These are phyloP conservation scores for Sympetrum striolatum DNA, from an alignment of 2,888 invertebrate species.

Conservation along the genomic window DNA sequence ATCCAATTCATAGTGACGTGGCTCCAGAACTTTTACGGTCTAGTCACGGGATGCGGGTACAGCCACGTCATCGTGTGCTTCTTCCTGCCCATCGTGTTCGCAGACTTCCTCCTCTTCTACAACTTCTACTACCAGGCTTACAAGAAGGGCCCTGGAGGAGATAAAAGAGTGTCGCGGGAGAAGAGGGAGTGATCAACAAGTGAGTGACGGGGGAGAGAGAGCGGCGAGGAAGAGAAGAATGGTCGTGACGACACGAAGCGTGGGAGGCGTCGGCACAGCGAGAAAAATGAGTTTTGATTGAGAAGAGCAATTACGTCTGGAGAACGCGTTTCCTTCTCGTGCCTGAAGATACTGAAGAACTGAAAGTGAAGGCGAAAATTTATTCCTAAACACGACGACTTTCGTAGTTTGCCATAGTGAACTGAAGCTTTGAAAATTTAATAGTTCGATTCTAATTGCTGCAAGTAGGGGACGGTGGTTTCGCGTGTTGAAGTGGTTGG, in stretches of 20 bases:
- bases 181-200: neutral
- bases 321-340: too few species aligned
- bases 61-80: neutral
- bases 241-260: neutral
- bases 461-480: too few species aligned
- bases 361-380: too few species aligned
- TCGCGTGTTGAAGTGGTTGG: too few species aligned
- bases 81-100: neutral
- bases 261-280: too few species aligned
- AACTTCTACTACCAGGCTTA: conserved; percentile 18
- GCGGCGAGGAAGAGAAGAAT: neutral
- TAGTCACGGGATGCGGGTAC: neutral
- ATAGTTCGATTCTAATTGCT: too few species aligned
- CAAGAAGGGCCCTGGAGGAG: neutral
- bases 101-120: neutral
- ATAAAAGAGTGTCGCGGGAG: neutral
- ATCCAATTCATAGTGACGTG: neutral
- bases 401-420: too few species aligned
- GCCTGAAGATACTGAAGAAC: too few species aligned
- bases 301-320: too few species aligned
- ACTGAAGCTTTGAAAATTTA: too few species aligned
- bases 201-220: neutral
- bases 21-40: conserved; percentile 11
- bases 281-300: too few species aligned
- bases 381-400: too few species aligned